A percentile compares a stretch with the other conserved stretches of the same genome.
phyloP scores from a whole-genome alignment of 2,797 vertebrate genomes.

The Dendrocincla tyrannina region DNA sequence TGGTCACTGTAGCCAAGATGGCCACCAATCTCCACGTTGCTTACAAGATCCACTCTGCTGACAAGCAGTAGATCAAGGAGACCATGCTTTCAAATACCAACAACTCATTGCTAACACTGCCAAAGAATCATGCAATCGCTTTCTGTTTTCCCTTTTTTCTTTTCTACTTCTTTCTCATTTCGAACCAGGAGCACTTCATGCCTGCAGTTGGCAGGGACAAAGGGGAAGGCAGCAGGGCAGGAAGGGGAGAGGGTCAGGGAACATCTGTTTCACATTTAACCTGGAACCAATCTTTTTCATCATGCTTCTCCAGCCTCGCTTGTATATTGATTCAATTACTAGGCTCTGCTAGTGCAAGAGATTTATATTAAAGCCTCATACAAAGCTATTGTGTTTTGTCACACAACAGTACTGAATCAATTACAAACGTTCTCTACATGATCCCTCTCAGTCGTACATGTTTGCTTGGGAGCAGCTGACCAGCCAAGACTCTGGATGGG shows the following conservation, averaged over 20 bases:
- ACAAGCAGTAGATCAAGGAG: background rate
- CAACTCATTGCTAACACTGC: background rate
- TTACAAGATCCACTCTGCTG: background rate
- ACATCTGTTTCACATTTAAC: slow-evolving; percentile 72
- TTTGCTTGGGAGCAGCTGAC: background rate
- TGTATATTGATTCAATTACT: slow-evolving; percentile 72
- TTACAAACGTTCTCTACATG: background rate
- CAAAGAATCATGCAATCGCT: background rate
- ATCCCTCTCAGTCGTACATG: background rate
- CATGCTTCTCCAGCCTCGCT: background rate
- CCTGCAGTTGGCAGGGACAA: slow-evolving; percentile 27
- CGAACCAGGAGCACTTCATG: background rate
- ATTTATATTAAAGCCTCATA: slow-evolving; percentile 48
- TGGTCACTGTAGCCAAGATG: background rate
- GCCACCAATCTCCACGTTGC: background rate
- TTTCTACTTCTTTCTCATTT: background rate
- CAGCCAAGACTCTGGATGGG: rapidly evolving
- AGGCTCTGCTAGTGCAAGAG: slow-evolving; percentile 56
- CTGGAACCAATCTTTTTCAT: slow-evolving; percentile 56
- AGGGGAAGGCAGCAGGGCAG: background rate
- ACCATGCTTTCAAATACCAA: background rate
- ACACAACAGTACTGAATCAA: slow-evolving; percentile 41
- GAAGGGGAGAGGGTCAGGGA: background rate
- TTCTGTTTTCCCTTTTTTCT: background rate
- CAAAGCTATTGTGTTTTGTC: slow-evolving; percentile 58